Evolutionary conservation across 2,113 vertebrate genomes (phyloP), one percentile per base, ranked within the genome.

Genomic region (Todiramphus chloris): DNA sequence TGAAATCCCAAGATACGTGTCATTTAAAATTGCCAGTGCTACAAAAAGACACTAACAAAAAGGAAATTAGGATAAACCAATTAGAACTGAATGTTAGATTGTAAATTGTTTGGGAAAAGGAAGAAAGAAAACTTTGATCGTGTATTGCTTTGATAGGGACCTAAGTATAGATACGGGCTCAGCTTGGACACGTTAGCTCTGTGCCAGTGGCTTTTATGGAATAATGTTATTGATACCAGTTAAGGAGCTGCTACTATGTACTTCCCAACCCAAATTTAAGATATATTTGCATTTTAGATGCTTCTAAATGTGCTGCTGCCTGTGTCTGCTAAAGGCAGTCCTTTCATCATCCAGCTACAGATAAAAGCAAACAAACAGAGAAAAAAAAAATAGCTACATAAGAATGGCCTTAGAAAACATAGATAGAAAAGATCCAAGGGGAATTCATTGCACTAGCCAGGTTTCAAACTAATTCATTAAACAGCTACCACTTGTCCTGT

Each of bases 391-490:
- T 4, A 88, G 8, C 64, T 87, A 81, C 77, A 72, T 68, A 89
- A 16, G 89, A 90, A 89, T 91, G 87, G 76, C 77, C 89, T 92
- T 74, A 91, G 77, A 96, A 95, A 92, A 85, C 5, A 9, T 11
- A 25, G 55, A 74, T 39, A 80, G 67, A 77, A 95, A 95, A 75
- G 88, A 78, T 84, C 90, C 7, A 8, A 74, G 14, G 27, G 53
- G 63, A 87, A 90, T 94, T 82, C 74, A 89, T 74, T 86, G 66
- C 51, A 79, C 46, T 75, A 83, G 37, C 25, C 51, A 79, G 46
- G 69, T 82, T 95, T 96, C 76, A 91, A 94, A 96, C 94, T 93
- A 95, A 93, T 95, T 95, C 62, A 94, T 96, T 97, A 94, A 96
- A 90, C 58, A 93, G n/a, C 73, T 82, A 89, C 83, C 82, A 87